Percentiles rank a stretch among this genome's conserved stretches.
Conservation (phyloP, 2,113 vertebrate species). For the Neolamprologus modestus region DNA sequence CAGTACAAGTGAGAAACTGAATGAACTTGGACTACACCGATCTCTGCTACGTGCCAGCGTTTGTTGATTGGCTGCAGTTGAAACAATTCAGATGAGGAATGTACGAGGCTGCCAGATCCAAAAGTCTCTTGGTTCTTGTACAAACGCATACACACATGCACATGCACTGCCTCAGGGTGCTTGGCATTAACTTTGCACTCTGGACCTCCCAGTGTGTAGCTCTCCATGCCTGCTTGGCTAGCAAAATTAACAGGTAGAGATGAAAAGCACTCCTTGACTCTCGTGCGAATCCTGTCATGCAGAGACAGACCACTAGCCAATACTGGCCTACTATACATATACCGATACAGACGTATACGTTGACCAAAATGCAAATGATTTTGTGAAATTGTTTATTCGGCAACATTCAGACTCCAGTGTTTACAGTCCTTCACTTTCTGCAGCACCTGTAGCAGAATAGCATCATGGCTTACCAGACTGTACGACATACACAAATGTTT, state of each 20-base stretch:
- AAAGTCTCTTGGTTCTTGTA: not conserved
- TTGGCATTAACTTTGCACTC: constrained; percentile 2
- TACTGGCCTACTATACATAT: not conserved
- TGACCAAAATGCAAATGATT: not conserved
- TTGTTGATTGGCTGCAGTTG: constrained; percentile 10
- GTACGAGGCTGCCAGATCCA: constrained; percentile 11
- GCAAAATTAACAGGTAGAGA: constrained; percentile 6
- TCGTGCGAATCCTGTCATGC: not conserved
- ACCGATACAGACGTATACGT: rapidly evolving
- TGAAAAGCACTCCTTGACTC: not conserved
- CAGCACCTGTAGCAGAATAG: rapidly evolving
- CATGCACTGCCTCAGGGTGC: not conserved
- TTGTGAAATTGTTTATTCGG: not conserved
- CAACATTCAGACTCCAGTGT: not conserved
- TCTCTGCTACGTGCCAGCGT: not conserved
- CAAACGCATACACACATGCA: not conserved
- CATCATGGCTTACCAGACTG: not conserved
- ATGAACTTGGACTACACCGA: not conserved
- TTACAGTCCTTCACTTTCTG: not conserved
- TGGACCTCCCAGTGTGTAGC: constrained; percentile 9
- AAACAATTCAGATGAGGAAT: constrained; percentile 25
- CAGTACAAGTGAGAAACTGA: not conserved
- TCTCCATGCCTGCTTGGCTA: not conserved
- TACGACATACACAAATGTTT: not conserved
- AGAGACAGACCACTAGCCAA: not conserved